Evolutionary conservation across 2,888 invertebrate genomes (phyloP).

Genomic region (Unio delphinus): DNA sequence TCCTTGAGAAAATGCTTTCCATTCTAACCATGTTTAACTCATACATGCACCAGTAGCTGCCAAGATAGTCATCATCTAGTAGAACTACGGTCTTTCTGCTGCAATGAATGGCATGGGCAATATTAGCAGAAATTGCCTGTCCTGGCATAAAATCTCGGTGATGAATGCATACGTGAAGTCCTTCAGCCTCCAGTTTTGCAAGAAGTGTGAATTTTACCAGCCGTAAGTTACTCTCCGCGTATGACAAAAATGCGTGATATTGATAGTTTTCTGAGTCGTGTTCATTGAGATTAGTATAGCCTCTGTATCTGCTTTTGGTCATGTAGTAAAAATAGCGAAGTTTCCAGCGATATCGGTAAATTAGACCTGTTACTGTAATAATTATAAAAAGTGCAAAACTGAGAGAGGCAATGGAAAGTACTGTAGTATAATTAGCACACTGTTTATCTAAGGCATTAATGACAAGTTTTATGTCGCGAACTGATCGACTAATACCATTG

Average conservation of each 20-base stretch:
- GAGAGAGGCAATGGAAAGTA: too few species aligned
- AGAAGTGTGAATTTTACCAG: slow-evolving; percentile 14
- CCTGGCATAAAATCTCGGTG: slow-evolving; percentile 45
- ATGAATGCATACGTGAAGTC: slow-evolving; percentile 36
- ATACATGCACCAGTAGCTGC: slow-evolving; percentile 41
- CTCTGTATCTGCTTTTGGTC: slow-evolving; percentile 15
- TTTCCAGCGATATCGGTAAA: slow-evolving; percentile 30
- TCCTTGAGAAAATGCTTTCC: slow-evolving; percentile 30
- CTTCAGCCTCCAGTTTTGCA: slow-evolving; percentile 14
- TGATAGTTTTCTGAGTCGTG: slow-evolving; percentile 9
- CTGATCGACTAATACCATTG: too few species aligned
- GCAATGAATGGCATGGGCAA: slow-evolving; percentile 32
- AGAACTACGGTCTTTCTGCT: slow-evolving; percentile 43
- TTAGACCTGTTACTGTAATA: slow-evolving; percentile 15
- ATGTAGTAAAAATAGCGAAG: slow-evolving; percentile 28
- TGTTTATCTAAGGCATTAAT: too few species aligned
- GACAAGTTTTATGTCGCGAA: too few species aligned
- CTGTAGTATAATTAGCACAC: too few species aligned
- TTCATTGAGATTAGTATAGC: slow-evolving; percentile 1
- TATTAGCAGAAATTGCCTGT: slow-evolving; percentile 35
- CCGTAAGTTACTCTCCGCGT: slow-evolving; percentile 17
- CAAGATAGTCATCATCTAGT: slow-evolving; percentile 25
- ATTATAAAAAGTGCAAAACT: slow-evolving; percentile 1
- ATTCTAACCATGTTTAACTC: slow-evolving; percentile 45
- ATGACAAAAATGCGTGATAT: slow-evolving; percentile 39